phyloP scores from a whole-genome alignment of 2,113 vertebrate species.

The Corythornis madagascariensis region DNA sequence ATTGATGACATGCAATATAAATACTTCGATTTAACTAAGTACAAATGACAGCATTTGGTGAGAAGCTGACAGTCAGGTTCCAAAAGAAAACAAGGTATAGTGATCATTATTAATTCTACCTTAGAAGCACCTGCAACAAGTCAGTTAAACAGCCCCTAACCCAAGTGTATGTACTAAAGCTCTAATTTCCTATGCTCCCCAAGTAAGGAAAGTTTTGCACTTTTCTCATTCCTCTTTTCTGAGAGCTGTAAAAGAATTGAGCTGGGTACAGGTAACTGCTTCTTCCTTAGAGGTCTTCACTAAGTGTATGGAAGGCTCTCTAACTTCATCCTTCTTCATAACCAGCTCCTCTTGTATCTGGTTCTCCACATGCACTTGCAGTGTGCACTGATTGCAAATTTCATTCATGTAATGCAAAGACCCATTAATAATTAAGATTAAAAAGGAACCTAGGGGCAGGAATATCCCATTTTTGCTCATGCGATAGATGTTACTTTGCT shows the following conservation, averaged over 20 bases:
- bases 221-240: background rate
- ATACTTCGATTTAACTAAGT: background rate
- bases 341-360: background rate
- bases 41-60: background rate
- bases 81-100: background rate
- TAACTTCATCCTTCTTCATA: background rate
- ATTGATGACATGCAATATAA: background rate
- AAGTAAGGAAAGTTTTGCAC: background rate
- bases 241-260: background rate
- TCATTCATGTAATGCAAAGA: constrained; percentile 23
- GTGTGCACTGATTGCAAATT: background rate
- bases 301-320: background rate
- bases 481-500: background rate
- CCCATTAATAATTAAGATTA: constrained; percentile 50
- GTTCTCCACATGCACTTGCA: background rate
- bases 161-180: background rate
- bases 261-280: background rate
- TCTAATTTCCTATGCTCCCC: background rate
- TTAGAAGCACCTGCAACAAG: background rate
- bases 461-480: constrained; percentile 38
- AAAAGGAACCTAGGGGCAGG: constrained; percentile 19
- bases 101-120: background rate
- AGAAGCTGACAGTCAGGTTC: background rate
- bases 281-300: background rate
- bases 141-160: background rate